These are phyloP conservation scores for Chelmon rostratus DNA, from an alignment of 2,797 vertebrate species.

Conservation along the genomic window DNA sequence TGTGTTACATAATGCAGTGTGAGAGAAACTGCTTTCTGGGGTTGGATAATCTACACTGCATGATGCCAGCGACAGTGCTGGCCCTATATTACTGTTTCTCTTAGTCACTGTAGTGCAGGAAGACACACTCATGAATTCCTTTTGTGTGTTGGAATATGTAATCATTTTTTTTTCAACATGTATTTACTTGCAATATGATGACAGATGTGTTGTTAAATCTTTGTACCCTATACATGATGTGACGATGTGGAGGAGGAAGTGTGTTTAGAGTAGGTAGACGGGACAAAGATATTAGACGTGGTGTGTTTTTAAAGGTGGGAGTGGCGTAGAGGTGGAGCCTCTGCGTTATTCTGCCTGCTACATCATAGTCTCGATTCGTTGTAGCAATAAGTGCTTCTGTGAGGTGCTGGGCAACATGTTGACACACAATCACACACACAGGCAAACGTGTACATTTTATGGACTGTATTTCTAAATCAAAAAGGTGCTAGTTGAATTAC, in stretches of 20 bases:
- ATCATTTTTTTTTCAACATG: conserved; percentile 41
- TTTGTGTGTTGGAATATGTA: conserved; percentile 44
- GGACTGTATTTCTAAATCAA: conserved; percentile 37
- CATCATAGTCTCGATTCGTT: conserved; percentile 37
- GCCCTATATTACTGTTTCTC: conserved; percentile 31
- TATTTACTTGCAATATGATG: conserved; percentile 70
- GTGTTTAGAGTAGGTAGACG: conserved; percentile 20
- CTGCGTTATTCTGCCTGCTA: background rate
- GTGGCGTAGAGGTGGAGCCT: conserved; percentile 38
- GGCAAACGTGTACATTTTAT: conserved; percentile 16
- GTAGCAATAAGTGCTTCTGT: conserved; percentile 79
- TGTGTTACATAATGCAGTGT: conserved; percentile 25
- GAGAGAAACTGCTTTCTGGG: background rate
- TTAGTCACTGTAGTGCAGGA: conserved; percentile 44
- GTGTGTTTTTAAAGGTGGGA: conserved; percentile 73
- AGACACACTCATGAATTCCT: conserved; percentile 40
- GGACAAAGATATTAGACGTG: conserved; percentile 58
- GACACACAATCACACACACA: conserved; percentile 46
- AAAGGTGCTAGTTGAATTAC: conserved; percentile 71
- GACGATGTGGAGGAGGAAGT: conserved; percentile 14
- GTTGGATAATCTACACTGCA: conserved; percentile 48
- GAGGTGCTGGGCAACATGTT: conserved; percentile 49
- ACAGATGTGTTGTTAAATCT: conserved; percentile 43
- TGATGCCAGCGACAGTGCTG: conserved; percentile 49
- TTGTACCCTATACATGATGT: conserved; percentile 38